Conservation (phyloP, 2,888 invertebrate genomes). For the Syritta pipiens region DNA sequence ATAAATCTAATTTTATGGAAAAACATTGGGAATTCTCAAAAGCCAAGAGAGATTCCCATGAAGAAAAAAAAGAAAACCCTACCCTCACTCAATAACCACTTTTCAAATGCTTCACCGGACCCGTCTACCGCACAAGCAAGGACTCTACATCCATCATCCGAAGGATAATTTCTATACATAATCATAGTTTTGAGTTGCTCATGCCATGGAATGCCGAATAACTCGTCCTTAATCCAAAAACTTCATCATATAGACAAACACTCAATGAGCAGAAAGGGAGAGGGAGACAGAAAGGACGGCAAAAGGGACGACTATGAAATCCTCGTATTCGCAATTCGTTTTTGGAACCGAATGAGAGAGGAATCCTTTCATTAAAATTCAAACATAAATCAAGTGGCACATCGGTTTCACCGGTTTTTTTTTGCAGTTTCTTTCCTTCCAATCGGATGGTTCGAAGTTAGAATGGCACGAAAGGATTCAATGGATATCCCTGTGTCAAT, state of each 20-base stretch:
- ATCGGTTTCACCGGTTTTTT: slow-evolving; percentile 16
- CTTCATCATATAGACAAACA: slow-evolving; percentile 1
- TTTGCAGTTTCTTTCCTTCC: background rate
- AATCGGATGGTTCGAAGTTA: slow-evolving; percentile 13
- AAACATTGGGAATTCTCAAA: background rate
- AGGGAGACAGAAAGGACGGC: no score
- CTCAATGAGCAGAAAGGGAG: no score
- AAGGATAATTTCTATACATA: slow-evolving; percentile 12
- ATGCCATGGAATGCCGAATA: slow-evolving; percentile 13
- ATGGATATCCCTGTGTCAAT: slow-evolving; percentile 39
- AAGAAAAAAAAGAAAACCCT: background rate
- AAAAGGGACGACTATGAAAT: no score
- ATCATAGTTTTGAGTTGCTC: slow-evolving; percentile 12
- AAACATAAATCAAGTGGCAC: slow-evolving; percentile 63
- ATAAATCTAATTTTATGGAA: background rate
- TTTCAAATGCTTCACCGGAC: slow-evolving; percentile 8
- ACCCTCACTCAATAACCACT: slow-evolving; percentile 29
- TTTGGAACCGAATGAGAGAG: slow-evolving; percentile 40
- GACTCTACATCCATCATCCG: slow-evolving; percentile 7
- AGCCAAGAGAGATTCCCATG: background rate
- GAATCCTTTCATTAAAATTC: slow-evolving; percentile 65
- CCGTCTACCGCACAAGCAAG: background rate
- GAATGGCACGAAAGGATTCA: slow-evolving; percentile 44
- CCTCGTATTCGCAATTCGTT: slow-evolving; percentile 39
- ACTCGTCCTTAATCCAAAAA: background rate